phyloP scores from a whole-genome alignment of 2,797 vertebrate species.

The Ammospiza maritima region DNA sequence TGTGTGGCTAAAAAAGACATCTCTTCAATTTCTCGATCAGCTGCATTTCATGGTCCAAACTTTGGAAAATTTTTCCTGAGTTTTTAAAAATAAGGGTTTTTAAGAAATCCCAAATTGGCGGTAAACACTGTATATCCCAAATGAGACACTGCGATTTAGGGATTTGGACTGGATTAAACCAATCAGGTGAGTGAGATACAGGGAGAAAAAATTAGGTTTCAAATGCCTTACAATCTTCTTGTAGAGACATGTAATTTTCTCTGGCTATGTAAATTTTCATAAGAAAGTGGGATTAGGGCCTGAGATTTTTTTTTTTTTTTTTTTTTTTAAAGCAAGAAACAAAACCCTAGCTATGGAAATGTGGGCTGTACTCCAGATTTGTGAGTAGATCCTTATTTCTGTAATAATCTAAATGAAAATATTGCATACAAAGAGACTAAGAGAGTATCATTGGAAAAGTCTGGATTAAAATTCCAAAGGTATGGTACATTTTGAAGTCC shows the following conservation, averaged over 20 bases:
- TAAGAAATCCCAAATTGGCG: background rate
- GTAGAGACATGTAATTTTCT: background rate
- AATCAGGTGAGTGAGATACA: background rate
- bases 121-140: background rate
- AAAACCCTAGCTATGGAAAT: background rate
- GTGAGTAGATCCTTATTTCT: background rate
- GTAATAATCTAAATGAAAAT: background rate
- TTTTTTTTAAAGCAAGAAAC: background rate
- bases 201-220: background rate
- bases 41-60: background rate
- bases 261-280: background rate
- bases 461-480: background rate
- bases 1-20: background rate
- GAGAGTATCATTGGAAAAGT: background rate
- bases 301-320: background rate
- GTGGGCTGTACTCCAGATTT: background rate
- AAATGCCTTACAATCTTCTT: background rate
- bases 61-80: background rate
- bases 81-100: background rate
- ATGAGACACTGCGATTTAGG: background rate
- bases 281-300: background rate
- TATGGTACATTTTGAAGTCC: background rate
- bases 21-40: background rate
- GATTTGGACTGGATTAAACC: background rate
- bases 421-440: background rate